These are phyloP conservation scores for Galerucella nymphaeae DNA, from an alignment of 2,888 invertebrate species.

Conservation along the genomic window DNA sequence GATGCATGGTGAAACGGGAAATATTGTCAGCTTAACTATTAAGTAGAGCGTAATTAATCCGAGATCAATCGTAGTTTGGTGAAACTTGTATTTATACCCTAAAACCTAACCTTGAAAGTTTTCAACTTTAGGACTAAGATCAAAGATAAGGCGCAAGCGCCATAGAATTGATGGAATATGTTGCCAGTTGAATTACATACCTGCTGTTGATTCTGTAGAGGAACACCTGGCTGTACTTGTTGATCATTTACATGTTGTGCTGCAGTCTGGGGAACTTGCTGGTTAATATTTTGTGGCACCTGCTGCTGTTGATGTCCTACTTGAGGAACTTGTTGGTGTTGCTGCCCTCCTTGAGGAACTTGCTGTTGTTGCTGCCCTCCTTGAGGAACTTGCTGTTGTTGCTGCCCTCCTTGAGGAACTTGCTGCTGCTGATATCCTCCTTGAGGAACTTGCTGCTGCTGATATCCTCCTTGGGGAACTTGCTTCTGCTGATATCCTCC, in stretches of 20 bases:
- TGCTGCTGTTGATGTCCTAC: slow-evolving; percentile 50
- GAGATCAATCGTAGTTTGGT: no score
- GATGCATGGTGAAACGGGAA: no score
- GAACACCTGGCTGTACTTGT: slow-evolving; percentile 6
- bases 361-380: slow-evolving; percentile 36
- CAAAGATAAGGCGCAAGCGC: no score
- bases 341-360: slow-evolving; percentile 45
- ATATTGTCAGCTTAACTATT: no score
- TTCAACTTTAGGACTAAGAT: no score
- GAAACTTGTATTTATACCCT: no score
- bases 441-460: slow-evolving; percentile 25
- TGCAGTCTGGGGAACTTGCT: not conserved
- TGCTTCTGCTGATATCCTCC: slow-evolving; percentile 42
- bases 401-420: slow-evolving; percentile 27
- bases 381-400: slow-evolving; percentile 32
- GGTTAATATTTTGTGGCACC: slow-evolving; percentile 39
- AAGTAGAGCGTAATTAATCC: no score
- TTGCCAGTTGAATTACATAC: not conserved
- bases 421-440: slow-evolving; percentile 36
- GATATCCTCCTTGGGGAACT: slow-evolving; percentile 31
- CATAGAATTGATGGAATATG: no score
- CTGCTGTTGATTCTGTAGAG: slow-evolving; percentile 14
- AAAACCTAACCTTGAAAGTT: no score
- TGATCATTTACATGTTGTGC: slow-evolving; percentile 8
- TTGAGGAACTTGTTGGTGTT: slow-evolving; percentile 45